Evolutionary conservation across 2,113 vertebrate genomes (phyloP).

Genomic region (Progne subis): DNA sequence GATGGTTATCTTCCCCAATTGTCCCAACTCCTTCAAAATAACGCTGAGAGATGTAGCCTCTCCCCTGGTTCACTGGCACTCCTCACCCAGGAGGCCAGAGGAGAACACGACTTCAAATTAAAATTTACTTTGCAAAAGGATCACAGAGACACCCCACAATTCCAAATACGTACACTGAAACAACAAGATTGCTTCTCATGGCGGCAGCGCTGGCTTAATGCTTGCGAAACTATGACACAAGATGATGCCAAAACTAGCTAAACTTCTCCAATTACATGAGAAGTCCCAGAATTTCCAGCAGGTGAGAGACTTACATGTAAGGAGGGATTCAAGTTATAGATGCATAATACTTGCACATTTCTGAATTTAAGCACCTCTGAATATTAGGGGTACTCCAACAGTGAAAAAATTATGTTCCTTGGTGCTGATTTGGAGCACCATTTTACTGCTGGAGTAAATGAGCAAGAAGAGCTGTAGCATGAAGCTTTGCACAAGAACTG

Average conservation of each 20-base stretch:
- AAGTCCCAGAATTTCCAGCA: not conserved
- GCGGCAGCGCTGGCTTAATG: not conserved
- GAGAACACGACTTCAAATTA: not conserved
- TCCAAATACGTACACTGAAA: not conserved
- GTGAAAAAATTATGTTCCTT: not conserved
- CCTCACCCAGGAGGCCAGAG: not conserved
- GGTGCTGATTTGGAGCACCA: not conserved
- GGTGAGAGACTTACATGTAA: fast-evolving
- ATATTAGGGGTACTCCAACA: not conserved
- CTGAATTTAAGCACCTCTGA: not conserved
- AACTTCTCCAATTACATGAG: not conserved
- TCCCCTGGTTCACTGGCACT: not conserved
- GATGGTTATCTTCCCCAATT: not conserved
- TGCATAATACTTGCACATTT: not conserved
- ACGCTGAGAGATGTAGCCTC: not conserved
- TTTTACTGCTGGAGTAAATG: not conserved
- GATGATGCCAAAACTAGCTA: not conserved
- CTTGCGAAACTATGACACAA: not conserved
- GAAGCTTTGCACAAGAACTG: not conserved
- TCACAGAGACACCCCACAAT: not conserved
- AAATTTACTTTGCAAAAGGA: not conserved
- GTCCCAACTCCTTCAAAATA: not conserved
- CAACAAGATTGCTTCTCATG: not conserved
- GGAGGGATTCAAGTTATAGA: not conserved
- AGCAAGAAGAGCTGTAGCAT: not conserved